Evolutionary conservation across 2,888 invertebrate species (phyloP), one percentile per base, ranked within the genome.

Genomic region (Boloria euphrosyne): DNA sequence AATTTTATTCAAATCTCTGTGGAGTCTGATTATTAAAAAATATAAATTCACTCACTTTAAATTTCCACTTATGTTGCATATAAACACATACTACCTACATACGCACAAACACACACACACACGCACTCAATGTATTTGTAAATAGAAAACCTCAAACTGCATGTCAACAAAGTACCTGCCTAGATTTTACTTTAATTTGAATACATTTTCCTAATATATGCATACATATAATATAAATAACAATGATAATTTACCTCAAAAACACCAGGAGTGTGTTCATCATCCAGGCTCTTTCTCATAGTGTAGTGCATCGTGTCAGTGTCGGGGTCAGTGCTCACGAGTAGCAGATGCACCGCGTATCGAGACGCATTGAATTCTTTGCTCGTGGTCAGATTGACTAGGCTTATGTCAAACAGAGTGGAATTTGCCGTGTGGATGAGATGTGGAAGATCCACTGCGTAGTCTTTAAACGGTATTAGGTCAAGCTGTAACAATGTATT

Each of bases 251-350:
- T 77, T 0, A 95, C 95, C 88, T 94, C 93, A 78, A 96, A 96
- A 57, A 95, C 94, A 0, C 95, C 96, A 0, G 96, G 96, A n/a
- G 95, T 94, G 73, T 95, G 94, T 78, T 96, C 95, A 77, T 96
- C 96, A 75, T 96, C 95, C 65, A 95, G 78, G 65, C 94, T 95
- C 80, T 93, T 93, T 70, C 92, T 86, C 69, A 87, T 82, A 16
- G 81, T 81, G 4, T 90, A 78, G 7, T 73, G 76, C 84, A 94
- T 87, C 1, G 81, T 78, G n/a, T 85, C 82, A 1, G 78, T 76
- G 0, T 73, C 73, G n/a, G 79, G 66, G 67, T 93, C 93, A 0
- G 86, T 87, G 71, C 93, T 93, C 46, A 93, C 86, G 16, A 95
- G 75, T 4, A 93, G 76, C 67, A 95, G 74, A 73, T 94, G 94